Evolutionary conservation across 2,797 vertebrate species (phyloP).

Genomic region (Argentina silus): DNA sequence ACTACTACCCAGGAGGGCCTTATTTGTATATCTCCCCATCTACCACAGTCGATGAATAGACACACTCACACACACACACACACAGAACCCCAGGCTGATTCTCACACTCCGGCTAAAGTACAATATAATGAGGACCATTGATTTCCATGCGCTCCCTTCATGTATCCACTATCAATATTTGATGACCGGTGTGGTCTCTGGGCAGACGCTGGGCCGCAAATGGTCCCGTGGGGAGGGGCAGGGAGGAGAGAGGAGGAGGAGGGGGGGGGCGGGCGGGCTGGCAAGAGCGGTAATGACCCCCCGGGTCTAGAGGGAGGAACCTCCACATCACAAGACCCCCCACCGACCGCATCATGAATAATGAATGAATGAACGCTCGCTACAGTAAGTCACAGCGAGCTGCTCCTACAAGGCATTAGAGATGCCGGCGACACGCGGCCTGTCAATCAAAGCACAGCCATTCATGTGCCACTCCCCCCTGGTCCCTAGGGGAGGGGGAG

Average conservation of each 20-base stretch:
- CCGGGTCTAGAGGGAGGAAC: constrained; percentile 59
- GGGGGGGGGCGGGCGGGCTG: background rate
- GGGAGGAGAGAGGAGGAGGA: background rate
- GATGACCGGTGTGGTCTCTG: constrained; percentile 65
- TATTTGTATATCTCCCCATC: too few relatives aligned
- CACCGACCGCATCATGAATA: constrained; percentile 68
- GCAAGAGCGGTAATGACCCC: constrained; percentile 53
- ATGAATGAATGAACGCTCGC: constrained; percentile 65
- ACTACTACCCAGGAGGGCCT: too few relatives aligned
- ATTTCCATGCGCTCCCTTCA: constrained; percentile 72
- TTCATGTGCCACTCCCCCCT: constrained; percentile 59
- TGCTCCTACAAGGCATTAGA: constrained; percentile 67
- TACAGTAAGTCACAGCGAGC: constrained; percentile 55
- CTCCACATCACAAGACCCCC: constrained; percentile 12
- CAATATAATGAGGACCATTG: constrained; percentile 69
- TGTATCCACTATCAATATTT: constrained; percentile 77
- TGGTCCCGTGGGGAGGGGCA: constrained; percentile 53
- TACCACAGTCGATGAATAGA: too few relatives aligned
- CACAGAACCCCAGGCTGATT: constrained; percentile 9
- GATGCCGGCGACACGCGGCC: constrained; percentile 63
- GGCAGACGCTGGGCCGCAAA: constrained; percentile 52
- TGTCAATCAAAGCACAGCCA: constrained; percentile 70
- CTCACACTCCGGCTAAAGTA: constrained; percentile 30
- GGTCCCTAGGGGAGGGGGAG: constrained; percentile 55
- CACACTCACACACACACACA: constrained; percentile 4